These are phyloP conservation scores for Antedon bifida DNA, from an alignment of 35 echinoderm and acorn worm genomes.

Conservation along the genomic window DNA sequence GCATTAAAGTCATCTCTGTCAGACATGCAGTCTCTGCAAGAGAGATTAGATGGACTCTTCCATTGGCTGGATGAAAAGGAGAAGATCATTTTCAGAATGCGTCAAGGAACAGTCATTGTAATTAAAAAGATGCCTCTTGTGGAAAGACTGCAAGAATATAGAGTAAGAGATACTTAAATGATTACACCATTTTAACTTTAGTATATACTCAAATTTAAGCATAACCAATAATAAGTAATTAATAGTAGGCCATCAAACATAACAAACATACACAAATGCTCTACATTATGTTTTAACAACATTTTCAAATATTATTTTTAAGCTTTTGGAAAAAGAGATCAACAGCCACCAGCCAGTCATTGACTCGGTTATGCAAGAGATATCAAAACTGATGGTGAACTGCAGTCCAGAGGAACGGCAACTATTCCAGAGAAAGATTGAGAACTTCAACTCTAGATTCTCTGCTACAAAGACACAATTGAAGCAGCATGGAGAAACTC, in stretches of 20 bases:
- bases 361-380: conserved; percentile 63
- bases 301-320: not conserved
- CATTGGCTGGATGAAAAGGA: conserved; percentile 97
- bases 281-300: too few relatives aligned
- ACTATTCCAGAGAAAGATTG: conserved; percentile 67
- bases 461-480: conserved; percentile 29
- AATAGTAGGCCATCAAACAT: too few relatives aligned
- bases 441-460: conserved; percentile 54
- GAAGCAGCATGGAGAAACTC: conserved; percentile 52
- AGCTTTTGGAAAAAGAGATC: conserved; percentile 90
- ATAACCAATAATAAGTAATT: too few relatives aligned
- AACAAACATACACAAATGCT: too few relatives aligned
- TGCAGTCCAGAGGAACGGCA: conserved; percentile 51
- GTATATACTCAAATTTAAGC: too few relatives aligned
- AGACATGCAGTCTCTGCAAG: conserved; percentile 74
- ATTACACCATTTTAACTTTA: not conserved
- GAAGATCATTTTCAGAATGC: conserved; percentile 61
- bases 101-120: conserved; percentile 80
- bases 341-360: conserved; percentile 85
- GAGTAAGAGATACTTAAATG: conserved; percentile 38
- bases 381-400: conserved; percentile 42
- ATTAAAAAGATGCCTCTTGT: conserved; percentile 92
- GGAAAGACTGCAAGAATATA: conserved; percentile 86
- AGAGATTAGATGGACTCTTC: conserved; percentile 83
- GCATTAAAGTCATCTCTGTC: conserved; percentile 58